A percentile compares a stretch with the other conserved stretches of the same genome.
These are phyloP conservation scores for Leptinotarsa defecta DNA, from an alignment of 1,140 invertebrate genomes.

Conservation along the genomic window DNA sequence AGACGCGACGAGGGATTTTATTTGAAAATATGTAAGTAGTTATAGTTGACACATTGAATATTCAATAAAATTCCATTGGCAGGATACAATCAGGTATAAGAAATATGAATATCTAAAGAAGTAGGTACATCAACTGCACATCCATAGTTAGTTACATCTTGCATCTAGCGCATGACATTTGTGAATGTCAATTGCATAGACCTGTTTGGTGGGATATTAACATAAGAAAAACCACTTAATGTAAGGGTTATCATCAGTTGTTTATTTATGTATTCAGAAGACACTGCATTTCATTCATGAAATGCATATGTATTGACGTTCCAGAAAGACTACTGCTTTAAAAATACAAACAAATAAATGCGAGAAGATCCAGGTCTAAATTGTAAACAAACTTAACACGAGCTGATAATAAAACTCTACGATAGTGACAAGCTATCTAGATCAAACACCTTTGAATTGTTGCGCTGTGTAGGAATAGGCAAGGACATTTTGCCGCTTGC, in stretches of 20 bases:
- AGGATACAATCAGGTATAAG: no score
- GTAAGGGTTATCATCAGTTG: background rate
- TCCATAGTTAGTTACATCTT: no score
- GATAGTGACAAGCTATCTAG: conserved; percentile 10
- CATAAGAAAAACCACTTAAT: background rate
- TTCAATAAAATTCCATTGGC: no score
- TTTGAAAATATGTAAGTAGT: no score
- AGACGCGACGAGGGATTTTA: no score
- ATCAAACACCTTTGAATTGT: conserved; percentile 38
- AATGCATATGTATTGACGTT: background rate
- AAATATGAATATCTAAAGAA: no score
- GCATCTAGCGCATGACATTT: no score
- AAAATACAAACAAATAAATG: background rate
- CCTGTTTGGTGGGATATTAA: background rate
- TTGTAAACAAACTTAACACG: background rate
- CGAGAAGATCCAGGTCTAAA: background rate
- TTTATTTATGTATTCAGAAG: background rate
- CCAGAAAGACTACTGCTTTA: background rate
- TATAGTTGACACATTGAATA: no score
- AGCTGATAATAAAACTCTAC: background rate
- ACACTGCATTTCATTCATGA: conserved; percentile 3
- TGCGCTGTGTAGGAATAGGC: conserved; percentile 30
- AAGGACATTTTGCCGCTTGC: conserved; percentile 32
- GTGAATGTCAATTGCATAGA: no score
- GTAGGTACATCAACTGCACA: no score